Evolutionary conservation across 64 coral and sea anemone species (phyloP).

Genomic region (Montipora foliosa): DNA sequence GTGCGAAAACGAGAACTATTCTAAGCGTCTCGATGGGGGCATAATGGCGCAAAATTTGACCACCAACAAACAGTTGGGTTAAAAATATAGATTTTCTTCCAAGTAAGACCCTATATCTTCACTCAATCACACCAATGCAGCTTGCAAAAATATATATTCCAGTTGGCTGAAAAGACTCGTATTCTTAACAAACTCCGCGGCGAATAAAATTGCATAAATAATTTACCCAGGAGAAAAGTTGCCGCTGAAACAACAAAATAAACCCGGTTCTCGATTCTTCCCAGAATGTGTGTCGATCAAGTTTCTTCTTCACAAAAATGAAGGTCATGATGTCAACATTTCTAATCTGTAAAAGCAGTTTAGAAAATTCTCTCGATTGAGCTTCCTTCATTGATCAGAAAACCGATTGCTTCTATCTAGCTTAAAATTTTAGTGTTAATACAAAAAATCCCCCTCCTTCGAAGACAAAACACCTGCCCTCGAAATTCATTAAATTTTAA

Average conservation of each 20-base stretch:
- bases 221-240: conserved; percentile 25
- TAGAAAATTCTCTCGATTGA: neutral
- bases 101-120: neutral
- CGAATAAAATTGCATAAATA: neutral
- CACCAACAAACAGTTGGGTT: neutral
- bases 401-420: neutral
- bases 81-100: neutral
- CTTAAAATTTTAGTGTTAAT: neutral
- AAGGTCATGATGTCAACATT: neutral
- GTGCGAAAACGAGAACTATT: neutral
- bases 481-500: conserved; percentile 48
- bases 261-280: conserved; percentile 4
- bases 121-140: neutral
- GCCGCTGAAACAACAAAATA: conserved; percentile 13
- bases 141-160: neutral
- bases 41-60: neutral
- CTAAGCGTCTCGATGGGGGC: no score
- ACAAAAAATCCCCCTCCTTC: neutral
- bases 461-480: conserved; percentile 48
- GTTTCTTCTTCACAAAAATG: neutral
- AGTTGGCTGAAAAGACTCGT: neutral
- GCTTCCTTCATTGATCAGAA: neutral
- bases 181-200: neutral
- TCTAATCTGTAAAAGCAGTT: neutral
- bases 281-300: neutral